Evolutionary conservation across 1,140 invertebrate genomes (phyloP).

Genomic region (Leguminivora glycinivorella): DNA sequence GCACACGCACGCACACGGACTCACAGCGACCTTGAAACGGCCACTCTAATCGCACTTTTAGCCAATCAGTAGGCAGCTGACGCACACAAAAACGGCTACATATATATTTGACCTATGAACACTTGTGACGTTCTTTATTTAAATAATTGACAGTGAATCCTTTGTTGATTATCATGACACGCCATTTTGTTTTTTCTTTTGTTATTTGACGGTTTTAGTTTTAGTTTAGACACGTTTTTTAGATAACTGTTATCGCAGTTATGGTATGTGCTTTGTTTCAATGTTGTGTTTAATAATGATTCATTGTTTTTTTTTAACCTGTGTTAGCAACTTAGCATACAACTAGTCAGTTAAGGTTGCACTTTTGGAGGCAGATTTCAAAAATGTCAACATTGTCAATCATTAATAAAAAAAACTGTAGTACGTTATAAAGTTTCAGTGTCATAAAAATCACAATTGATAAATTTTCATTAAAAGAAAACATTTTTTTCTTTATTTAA

Average conservation of each 20-base stretch:
- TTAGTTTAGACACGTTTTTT: constrained; percentile 11
- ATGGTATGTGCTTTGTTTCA: background rate
- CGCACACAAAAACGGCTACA: constrained; percentile 31
- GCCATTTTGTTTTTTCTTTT: constrained; percentile 49
- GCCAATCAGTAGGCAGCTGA: constrained; percentile 68
- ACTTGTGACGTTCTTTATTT: background rate
- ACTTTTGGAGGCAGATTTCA: too few species aligned
- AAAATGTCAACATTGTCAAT: too few species aligned
- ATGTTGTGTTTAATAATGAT: background rate
- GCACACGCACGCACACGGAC: constrained; percentile 56
- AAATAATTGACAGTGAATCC: constrained; percentile 43
- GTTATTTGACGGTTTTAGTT: constrained; percentile 30
- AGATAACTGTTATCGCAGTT: background rate
- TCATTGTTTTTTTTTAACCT: constrained; percentile 1
- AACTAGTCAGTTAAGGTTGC: too few species aligned
- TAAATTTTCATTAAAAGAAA: too few species aligned
- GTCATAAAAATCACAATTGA: too few species aligned
- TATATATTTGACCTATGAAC: background rate
- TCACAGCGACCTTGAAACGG: constrained; percentile 68
- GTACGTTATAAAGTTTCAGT: too few species aligned
- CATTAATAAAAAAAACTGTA: too few species aligned
- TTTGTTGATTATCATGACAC: constrained; percentile 55
- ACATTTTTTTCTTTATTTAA: too few species aligned
- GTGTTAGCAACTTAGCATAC: too few species aligned
- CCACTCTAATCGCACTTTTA: constrained; percentile 71